Base-by-base conservation (phyloP, 1,140 invertebrate species). In the Cheumatopsyche charites region DNA sequence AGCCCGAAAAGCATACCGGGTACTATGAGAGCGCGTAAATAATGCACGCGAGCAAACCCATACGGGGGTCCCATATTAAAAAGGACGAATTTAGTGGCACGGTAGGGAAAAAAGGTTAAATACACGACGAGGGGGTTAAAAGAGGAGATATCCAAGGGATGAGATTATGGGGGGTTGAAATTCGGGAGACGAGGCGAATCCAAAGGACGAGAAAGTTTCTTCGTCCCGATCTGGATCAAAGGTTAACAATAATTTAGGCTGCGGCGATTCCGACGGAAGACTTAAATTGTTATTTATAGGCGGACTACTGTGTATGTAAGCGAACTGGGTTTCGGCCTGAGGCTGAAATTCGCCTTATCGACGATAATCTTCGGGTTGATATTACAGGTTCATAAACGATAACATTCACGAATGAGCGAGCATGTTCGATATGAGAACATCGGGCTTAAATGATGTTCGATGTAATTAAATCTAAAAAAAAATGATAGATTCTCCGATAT, bases 231-330 rank as follows among this genome's bases (percentile, higher is more conserved):
- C 21, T 19, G 55, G 55, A 58, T 58, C 21, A 58, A 58, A 58
- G 55, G 55, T 58, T 58, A 58, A 58, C 55, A 58, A 58, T 58
- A 58, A 58, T 58, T 58, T 58, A 58, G 55, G 55, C 21, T 58
- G 55, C 21, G 55, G 55, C 55, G 55, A 58, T 58, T 58, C 55
- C 55, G 55, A 25, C 55, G 55, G 55, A 58, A 58, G 55, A 58
- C 55, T 58, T 58, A 58, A 58, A 19, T 19, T 23, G 55, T 58
- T 58, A 58, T 58, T 58, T 58, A 58, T 58, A 58, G 55, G 12
- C 55, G 55, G 21, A 36, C 29, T 36, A 36, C 29, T 4, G 29
- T 36, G 29, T n/a, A n/a, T 36, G 29, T 36, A 36, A 36, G 29
- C 9, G 29, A n/a, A n/a, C n/a, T 36, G 9, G 9, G 29, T 36